These are phyloP conservation scores for Clitarchus hookeri DNA, from an alignment of 2,888 invertebrate genomes.

Conservation along the genomic window DNA sequence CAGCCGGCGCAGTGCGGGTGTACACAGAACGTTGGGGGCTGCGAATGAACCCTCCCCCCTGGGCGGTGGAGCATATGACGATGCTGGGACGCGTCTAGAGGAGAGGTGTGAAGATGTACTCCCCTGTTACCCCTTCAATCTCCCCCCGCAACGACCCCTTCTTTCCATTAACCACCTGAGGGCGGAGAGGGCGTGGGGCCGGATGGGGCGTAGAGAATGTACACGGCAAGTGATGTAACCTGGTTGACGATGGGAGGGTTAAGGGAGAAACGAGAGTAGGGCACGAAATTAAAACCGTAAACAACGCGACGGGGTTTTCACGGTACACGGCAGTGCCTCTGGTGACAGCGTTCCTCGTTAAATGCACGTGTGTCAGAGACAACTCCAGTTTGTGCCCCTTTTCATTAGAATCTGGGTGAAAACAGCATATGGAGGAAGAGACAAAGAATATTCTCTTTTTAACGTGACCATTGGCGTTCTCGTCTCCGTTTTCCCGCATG, in stretches of 20 bases:
- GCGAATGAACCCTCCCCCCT: neutral
- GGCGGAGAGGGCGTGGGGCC: neutral
- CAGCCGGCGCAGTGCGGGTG: neutral
- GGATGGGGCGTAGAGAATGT: neutral
- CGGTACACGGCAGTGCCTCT: neutral
- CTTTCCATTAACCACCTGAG: neutral
- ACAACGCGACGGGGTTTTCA: conserved; percentile 14
- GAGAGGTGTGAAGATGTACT: neutral
- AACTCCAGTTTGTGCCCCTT: neutral
- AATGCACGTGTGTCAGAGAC: neutral
- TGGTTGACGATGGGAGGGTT: neutral
- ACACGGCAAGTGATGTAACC: neutral
- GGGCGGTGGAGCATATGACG: neutral
- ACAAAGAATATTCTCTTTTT: neutral
- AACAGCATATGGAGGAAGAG: neutral
- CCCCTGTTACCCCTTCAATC: neutral
- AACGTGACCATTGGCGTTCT: neutral
- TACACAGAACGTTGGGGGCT: no score
- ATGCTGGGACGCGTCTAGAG: neutral
- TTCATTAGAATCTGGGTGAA: neutral
- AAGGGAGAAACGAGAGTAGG: neutral
- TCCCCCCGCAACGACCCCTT: neutral
- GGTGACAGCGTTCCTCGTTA: neutral
- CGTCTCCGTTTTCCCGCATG: neutral
- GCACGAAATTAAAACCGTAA: neutral